Evolutionary conservation across 2,797 vertebrate species (phyloP).

Genomic region (Tangara arthus): DNA sequence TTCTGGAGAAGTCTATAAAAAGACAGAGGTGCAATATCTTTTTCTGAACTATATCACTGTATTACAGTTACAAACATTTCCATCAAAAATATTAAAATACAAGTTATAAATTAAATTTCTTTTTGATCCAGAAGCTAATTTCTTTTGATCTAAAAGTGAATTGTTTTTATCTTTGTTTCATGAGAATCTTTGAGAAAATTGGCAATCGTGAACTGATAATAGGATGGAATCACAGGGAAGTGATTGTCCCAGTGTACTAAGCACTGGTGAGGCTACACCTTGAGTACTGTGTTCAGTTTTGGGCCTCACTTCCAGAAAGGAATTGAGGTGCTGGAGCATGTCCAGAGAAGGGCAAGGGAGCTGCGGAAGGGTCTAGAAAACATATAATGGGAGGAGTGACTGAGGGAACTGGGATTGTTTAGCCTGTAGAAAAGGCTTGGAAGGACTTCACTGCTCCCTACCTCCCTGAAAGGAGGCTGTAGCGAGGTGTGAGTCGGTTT

Average conservation of each 20-base stretch:
- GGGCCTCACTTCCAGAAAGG: not conserved
- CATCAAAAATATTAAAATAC: not conserved
- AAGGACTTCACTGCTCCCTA: not conserved
- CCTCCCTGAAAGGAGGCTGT: not conserved
- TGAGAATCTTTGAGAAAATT: not conserved
- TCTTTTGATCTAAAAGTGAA: not conserved
- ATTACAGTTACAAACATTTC: not conserved
- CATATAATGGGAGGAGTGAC: accelerated
- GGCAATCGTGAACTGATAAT: not conserved
- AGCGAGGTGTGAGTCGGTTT: not conserved
- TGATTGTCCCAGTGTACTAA: not conserved
- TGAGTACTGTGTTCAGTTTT: not conserved
- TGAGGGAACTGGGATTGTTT: not conserved
- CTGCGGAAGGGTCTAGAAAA: not conserved
- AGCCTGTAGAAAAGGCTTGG: not conserved
- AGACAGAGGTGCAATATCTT: not conserved
- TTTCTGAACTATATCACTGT: not conserved
- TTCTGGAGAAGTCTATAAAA: not conserved
- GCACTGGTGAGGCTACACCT: not conserved
- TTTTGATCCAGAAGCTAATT: not conserved
- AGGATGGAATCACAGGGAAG: not conserved
- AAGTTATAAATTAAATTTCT: not conserved
- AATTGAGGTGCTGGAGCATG: not conserved
- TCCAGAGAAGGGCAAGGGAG: not conserved
- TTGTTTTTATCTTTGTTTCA: not conserved